These are phyloP conservation scores for Echeneis naucrates DNA, from an alignment of 2,797 vertebrate genomes.

Conservation along the genomic window DNA sequence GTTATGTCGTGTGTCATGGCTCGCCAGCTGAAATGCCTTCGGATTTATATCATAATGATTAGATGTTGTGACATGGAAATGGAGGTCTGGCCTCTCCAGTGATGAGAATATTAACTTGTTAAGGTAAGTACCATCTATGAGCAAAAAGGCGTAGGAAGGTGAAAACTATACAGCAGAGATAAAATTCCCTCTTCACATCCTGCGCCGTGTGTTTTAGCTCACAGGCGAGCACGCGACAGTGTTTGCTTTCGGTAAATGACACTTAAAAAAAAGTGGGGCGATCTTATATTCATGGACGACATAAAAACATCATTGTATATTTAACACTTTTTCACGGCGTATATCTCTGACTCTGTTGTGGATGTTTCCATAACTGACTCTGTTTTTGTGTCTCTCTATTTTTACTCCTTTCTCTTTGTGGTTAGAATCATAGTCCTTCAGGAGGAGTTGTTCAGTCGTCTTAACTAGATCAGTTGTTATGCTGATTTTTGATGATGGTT, in stretches of 20 bases:
- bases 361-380: neutral
- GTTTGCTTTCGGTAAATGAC: slow-evolving; percentile 35
- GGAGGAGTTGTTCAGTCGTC: slow-evolving; percentile 52
- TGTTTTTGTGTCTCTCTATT: neutral
- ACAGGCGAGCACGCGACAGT: neutral
- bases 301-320: slow-evolving; percentile 43
- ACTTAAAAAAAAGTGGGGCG: slow-evolving; percentile 17
- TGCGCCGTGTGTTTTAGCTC: slow-evolving; percentile 8
- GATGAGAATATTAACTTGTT: neutral
- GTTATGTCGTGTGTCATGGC: neutral
- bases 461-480: slow-evolving; percentile 43
- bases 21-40: neutral
- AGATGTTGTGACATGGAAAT: neutral
- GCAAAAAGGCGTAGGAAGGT: neutral
- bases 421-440: slow-evolving; percentile 39
- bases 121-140: neutral
- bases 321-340: slow-evolving; percentile 25
- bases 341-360: neutral
- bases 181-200: slow-evolving; percentile 19
- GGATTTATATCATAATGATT: neutral
- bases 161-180: neutral
- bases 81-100: neutral
- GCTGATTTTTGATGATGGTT: slow-evolving; percentile 33
- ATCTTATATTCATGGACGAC: slow-evolving; percentile 28
- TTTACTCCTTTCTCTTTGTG: slow-evolving; percentile 21